These are phyloP conservation scores for Brevimyrus niger DNA, from an alignment of 2,113 vertebrate species.

Conservation along the genomic window DNA sequence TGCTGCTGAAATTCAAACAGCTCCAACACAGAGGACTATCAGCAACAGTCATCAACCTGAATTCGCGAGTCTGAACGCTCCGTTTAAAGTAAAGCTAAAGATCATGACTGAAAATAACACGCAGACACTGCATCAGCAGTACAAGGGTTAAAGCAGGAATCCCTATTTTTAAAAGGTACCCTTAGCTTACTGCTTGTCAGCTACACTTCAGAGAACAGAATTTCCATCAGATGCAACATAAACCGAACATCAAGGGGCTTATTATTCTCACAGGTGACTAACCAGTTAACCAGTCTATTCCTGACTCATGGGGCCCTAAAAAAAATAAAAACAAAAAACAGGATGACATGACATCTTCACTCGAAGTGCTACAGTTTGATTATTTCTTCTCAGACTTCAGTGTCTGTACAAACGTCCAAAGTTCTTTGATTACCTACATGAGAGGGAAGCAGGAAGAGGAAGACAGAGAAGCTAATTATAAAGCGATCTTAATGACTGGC, in stretches of 20 bases:
- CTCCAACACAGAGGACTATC: not conserved
- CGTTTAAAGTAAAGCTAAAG: not conserved
- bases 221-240: not conserved
- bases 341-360: slow-evolving; percentile 13
- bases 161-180: not conserved
- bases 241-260: not conserved
- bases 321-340: slow-evolving; percentile 18
- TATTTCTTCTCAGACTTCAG: slow-evolving; percentile 60
- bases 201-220: not conserved
- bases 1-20: not conserved
- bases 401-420: slow-evolving; percentile 63
- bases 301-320: slow-evolving; percentile 14
- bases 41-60: not conserved
- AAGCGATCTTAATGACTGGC: slow-evolving; percentile 23
- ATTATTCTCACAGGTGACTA: not conserved
- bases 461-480: slow-evolving; percentile 32
- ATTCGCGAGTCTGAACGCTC: not conserved
- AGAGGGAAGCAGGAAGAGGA: slow-evolving; percentile 23
- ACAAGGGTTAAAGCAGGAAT: not conserved
- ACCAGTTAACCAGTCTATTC: not conserved
- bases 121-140: not conserved
- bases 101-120: not conserved
- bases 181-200: not conserved
- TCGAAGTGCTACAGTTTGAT: slow-evolving; percentile 14
- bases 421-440: slow-evolving; percentile 64